Percentiles rank a stretch among this genome's conserved stretches.
Evolutionary conservation across 2,888 invertebrate species (phyloP).

Genomic region (Baronia brevicornis): DNA sequence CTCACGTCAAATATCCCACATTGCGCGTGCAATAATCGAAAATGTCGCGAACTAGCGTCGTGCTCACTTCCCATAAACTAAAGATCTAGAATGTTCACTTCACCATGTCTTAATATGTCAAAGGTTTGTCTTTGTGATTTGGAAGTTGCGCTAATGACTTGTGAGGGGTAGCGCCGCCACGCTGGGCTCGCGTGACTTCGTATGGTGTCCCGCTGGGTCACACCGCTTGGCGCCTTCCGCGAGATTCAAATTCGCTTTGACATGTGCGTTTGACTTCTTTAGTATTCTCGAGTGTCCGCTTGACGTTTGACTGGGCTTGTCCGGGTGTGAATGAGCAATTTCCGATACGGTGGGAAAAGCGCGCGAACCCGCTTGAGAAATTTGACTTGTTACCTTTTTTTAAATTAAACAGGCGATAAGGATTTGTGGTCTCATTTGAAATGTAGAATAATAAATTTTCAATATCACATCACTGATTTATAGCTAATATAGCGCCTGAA

Average conservation of each 20-base stretch:
- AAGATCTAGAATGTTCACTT: constrained; percentile 63
- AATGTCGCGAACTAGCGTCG: constrained; percentile 39
- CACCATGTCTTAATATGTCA: constrained; percentile 53
- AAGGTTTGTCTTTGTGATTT: constrained; percentile 45
- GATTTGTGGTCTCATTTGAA: constrained; percentile 7
- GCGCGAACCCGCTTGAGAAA: constrained; percentile 33
- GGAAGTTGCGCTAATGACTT: constrained; percentile 31
- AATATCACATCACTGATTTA: too few species aligned
- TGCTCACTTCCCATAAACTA: constrained; percentile 59
- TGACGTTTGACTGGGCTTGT: constrained; percentile 40
- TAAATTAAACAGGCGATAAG: too few species aligned
- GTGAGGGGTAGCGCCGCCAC: constrained; percentile 22
- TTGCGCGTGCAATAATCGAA: constrained; percentile 37
- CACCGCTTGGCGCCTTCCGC: constrained; percentile 46
- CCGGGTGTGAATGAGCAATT: constrained; percentile 69
- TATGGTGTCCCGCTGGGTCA: constrained; percentile 43
- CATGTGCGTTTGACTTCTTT: constrained; percentile 50
- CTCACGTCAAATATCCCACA: constrained; percentile 23
- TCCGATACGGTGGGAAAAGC: constrained; percentile 52
- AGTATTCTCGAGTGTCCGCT: constrained; percentile 44
- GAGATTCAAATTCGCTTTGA: constrained; percentile 49
- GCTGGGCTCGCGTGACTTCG: constrained; percentile 28
- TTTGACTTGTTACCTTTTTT: constrained; percentile 15
- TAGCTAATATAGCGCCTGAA: too few species aligned
- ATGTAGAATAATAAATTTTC: too few species aligned